phyloP scores from a whole-genome alignment of 2,797 vertebrate species.

The Lophotriccus pileatus region DNA sequence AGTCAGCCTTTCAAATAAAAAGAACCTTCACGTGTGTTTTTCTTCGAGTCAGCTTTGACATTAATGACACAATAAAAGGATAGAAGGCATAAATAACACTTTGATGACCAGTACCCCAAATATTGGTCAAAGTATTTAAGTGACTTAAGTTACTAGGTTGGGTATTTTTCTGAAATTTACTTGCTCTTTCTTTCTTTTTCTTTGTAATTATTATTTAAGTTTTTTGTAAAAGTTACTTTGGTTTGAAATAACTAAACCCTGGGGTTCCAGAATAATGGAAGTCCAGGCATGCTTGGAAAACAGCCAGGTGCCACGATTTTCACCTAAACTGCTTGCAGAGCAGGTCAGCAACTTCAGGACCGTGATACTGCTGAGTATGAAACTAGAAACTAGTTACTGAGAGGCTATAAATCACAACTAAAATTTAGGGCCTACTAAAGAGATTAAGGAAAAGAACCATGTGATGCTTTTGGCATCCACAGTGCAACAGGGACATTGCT shows the following conservation, averaged over 20 bases:
- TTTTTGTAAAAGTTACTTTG: constrained; percentile 76
- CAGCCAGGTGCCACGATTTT: constrained; percentile 68
- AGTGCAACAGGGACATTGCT: neutral
- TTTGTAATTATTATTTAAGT: constrained; percentile 70
- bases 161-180: neutral
- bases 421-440: constrained; percentile 27
- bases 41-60: neutral
- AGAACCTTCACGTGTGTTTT: neutral
- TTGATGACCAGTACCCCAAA: constrained; percentile 67
- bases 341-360: constrained; percentile 41
- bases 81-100: constrained; percentile 29
- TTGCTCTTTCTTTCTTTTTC: neutral
- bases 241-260: constrained; percentile 72
- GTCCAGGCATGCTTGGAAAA: constrained; percentile 37
- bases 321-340: constrained; percentile 55
- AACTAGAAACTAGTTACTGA: constrained; percentile 21
- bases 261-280: constrained; percentile 68
- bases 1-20: neutral
- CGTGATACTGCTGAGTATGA: constrained; percentile 16
- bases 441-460: constrained; percentile 23
- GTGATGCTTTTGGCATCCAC: neutral
- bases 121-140: constrained; percentile 47
- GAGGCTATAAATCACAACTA: constrained; percentile 24
- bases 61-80: neutral
- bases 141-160: neutral